These are phyloP conservation scores for Phthorimaea operculella DNA, from an alignment of 1,140 invertebrate species.

Conservation along the genomic window DNA sequence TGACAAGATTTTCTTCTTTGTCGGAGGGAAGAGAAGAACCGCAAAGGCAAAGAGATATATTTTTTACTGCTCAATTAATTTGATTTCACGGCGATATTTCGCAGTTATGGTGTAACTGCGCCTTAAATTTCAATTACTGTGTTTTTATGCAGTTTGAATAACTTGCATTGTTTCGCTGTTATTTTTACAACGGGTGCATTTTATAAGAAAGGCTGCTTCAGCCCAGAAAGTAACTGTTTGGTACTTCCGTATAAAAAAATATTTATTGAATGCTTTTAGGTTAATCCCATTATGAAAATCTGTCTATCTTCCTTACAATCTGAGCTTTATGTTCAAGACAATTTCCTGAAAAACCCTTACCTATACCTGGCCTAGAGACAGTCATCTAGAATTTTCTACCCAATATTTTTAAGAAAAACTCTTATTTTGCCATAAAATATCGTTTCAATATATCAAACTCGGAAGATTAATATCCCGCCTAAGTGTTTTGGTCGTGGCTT, in stretches of 20 bases:
- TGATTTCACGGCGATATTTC: conserved; percentile 26
- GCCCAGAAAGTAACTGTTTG: too few relatives aligned
- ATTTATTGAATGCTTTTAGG: too few relatives aligned
- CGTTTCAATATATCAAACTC: neutral
- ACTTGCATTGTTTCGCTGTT: too few relatives aligned
- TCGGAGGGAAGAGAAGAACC: neutral
- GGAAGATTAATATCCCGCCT: neutral
- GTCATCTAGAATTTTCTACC: neutral
- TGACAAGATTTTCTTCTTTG: too few relatives aligned
- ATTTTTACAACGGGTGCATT: too few relatives aligned
- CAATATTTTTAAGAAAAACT: neutral
- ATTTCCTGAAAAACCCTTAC: too few relatives aligned
- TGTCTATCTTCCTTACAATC: too few relatives aligned
- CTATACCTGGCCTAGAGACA: too few relatives aligned
- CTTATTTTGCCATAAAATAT: neutral
- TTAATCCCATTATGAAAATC: too few relatives aligned
- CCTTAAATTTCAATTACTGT: conserved; percentile 17
- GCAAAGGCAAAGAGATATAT: conserved; percentile 23
- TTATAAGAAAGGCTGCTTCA: too few relatives aligned
- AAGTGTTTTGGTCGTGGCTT: neutral
- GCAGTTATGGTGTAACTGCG: conserved; percentile 13
- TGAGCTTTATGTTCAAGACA: too few relatives aligned
- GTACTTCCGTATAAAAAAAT: too few relatives aligned
- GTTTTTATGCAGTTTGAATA: neutral
- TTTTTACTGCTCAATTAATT: conserved; percentile 51